Evolutionary conservation across 2,888 invertebrate genomes (phyloP), one percentile per base, ranked within the genome.

Genomic region (Caenorhabditis virilis): DNA sequence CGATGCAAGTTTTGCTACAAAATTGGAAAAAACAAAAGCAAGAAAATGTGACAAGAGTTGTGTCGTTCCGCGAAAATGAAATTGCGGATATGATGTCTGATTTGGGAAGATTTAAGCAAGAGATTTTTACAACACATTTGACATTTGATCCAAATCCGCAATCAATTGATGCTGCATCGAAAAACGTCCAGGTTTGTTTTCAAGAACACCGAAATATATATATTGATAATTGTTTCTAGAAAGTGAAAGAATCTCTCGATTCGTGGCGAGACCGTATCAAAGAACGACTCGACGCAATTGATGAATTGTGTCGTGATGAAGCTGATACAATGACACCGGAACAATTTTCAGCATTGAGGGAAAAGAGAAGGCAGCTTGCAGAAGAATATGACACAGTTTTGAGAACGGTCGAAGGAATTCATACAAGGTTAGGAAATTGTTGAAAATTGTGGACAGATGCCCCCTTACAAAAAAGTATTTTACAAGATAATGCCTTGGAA

Each of bases 291-390:
- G 72, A 73, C 25, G 69, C 61, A n/a, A 72, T 71, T 18, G 76
- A 76, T 38, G 50, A 58, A n/a, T 48, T 76, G 16, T 76, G 73
- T n/a, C 39, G 53, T 3, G 67, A 72, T 11, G 93, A 92, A 0
- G 90, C 91, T 30, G 93, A 94, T 78, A 90, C 92, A n/a, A 87
- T 95, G 6, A 92, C 93, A 4, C 90, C 91, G 69, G 93, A 93
- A 76, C 93, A 94, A 87, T 90, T 93, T 33, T 89, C 90, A 30
- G 90, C 90, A 23, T 86, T 94, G 22, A 51, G 72, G 41, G 77
- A 78, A 36, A 72, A 66, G 42, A 54, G 76, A 30, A 56, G 74
- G 42, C 61, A 71, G 43, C 55, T 80, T 41, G 72, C 69, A 15
- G 59, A 64, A 38, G 76, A 75, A 42, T 80, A 78, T 53, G 75